Conservation (phyloP, 1,140 invertebrate genomes). For the Pseudomyrmex concolor region DNA sequence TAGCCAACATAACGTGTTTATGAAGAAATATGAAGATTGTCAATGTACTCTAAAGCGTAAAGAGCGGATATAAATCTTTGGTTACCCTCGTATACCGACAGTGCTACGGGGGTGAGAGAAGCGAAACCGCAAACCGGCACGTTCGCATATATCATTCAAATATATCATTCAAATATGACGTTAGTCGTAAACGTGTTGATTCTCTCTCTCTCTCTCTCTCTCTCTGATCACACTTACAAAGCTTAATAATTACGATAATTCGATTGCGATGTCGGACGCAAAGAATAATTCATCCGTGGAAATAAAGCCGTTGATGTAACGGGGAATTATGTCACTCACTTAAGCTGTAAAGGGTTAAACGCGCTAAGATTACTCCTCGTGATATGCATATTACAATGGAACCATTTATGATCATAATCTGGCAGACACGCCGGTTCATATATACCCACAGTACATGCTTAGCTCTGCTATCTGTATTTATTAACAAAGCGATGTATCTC, state of each 20-base stretch:
- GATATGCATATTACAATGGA: constrained; percentile 37
- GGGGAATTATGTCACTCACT: constrained; percentile 30
- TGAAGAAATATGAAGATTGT: neutral
- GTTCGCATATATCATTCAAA: constrained; percentile 54
- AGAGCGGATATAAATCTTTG: constrained; percentile 44
- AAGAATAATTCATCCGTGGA: neutral
- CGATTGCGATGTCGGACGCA: neutral
- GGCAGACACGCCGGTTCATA: constrained; percentile 11
- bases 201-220: no score
- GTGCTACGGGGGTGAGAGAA: constrained; percentile 25
- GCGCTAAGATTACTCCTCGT: constrained; percentile 18
- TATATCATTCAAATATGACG: constrained; percentile 52
- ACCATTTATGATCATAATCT: constrained; percentile 52
- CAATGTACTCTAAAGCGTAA: neutral
- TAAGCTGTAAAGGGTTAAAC: constrained; percentile 32
- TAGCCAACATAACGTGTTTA: neutral
- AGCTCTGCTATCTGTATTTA: constrained; percentile 24
- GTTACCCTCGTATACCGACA: constrained; percentile 31
- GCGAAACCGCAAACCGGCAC: constrained; percentile 46
- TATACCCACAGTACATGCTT: neutral
- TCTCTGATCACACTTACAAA: constrained; percentile 17
- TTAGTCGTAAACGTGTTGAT: constrained; percentile 39
- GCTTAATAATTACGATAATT: constrained; percentile 41
- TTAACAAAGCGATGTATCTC: neutral
- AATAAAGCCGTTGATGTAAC: constrained; percentile 27